Base-by-base conservation (phyloP, 2,797 vertebrate species). In the Chrosomus eos region DNA sequence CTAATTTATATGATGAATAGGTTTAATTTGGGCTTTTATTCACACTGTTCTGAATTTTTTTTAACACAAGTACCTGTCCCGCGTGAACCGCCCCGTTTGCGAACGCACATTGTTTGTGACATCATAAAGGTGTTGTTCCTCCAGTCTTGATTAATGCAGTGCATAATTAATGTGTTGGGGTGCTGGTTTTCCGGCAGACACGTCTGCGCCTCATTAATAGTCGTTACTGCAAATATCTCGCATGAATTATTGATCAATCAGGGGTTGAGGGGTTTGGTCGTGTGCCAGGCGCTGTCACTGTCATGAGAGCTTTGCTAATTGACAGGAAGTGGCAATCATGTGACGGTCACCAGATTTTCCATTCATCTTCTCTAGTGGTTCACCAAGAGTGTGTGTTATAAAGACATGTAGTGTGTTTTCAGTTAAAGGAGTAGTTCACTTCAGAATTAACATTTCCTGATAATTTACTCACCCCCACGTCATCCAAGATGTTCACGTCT, bases 191-290 rank as follows among this genome's bases (percentile, higher is more conserved):
- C 82, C 45, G 51, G 82, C 72, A 67, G 72, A 43, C 28, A 21
- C n/a, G 81, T 74, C 68, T 64, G 81, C 18, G 14, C 60, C 74
- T 84, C 75, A 71, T 84, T 84, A 79, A 71, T 78, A 84, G 82
- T 36, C 60, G 66, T 83, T 67, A 76, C 87, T 77, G 84, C 85
- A 82, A 82, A 87, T 79, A 84, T 83, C 77, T 68, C 5, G 5
- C 75, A 87, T 89, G 86, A 80, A 89, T 90, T 81, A 88, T 88
- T 88, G 81, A 89, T 87, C n/a, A 62, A 62, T 62, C 21, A 45
- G 55, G 21, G 74, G 73, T 36, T 38, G 73, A 8, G 80, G 28
- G 33, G 36, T 70, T 66, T 23, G 43, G 60, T 26, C 18, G 11
- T 64, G 75, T 26, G 70, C 70, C 81, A 82, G n/a, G 31, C 21